These are phyloP conservation scores for Heliconius sara DNA, from an alignment of 2,888 invertebrate genomes.

Conservation along the genomic window DNA sequence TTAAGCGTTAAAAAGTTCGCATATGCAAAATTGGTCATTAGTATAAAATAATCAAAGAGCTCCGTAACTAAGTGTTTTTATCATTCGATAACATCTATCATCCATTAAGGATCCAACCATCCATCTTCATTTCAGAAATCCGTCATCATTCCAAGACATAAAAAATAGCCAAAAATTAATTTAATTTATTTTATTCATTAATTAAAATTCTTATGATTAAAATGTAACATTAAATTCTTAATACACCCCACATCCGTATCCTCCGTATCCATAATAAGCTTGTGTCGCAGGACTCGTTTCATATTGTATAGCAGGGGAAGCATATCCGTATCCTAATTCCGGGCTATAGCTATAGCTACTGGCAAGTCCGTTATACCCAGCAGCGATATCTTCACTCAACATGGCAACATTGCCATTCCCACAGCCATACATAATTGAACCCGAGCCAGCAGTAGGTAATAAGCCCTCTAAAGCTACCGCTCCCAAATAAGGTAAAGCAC, in stretches of 20 bases:
- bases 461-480: slow-evolving; percentile 44
- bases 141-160: too few species aligned
- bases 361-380: slow-evolving; percentile 46
- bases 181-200: neutral
- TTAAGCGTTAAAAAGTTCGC: too few species aligned
- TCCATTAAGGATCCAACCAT: too few species aligned
- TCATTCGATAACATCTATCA: too few species aligned
- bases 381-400: slow-evolving; percentile 38
- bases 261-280: slow-evolving; percentile 45
- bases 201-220: neutral
- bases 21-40: too few species aligned
- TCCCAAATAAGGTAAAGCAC: slow-evolving; percentile 45
- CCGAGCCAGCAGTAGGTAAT: slow-evolving; percentile 51
- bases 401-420: slow-evolving; percentile 51
- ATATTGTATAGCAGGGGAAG: slow-evolving; percentile 15
- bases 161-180: too few species aligned
- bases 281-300: slow-evolving; percentile 18
- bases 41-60: too few species aligned
- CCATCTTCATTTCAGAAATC: too few species aligned
- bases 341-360: neutral
- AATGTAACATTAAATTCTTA: slow-evolving; percentile 13
- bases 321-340: slow-evolving; percentile 9
- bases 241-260: slow-evolving; percentile 23
- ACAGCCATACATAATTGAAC: slow-evolving; percentile 49
- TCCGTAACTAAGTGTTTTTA: too few species aligned